A percentile compares a stretch with the other conserved stretches of the same genome.
Conservation (phyloP, 2,888 invertebrate genomes). For the Hipparchia semele region DNA sequence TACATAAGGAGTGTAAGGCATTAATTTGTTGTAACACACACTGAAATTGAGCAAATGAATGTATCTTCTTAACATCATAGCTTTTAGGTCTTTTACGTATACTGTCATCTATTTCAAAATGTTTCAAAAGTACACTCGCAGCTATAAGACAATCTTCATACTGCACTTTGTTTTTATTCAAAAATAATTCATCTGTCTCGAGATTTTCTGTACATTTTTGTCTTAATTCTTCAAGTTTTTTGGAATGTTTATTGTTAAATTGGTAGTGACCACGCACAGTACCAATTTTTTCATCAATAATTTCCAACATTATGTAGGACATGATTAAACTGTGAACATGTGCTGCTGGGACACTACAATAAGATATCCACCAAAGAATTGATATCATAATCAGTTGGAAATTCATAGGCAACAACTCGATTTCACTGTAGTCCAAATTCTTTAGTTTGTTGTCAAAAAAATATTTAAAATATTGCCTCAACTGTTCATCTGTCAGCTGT, state of each 20-base stretch:
- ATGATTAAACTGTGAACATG: constrained; percentile 84
- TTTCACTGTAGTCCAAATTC: constrained; percentile 54
- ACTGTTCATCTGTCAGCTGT: constrained; percentile 56
- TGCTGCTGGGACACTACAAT: constrained; percentile 65
- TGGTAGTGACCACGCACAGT: constrained; percentile 72
- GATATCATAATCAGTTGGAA: constrained; percentile 84
- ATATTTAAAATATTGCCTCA: constrained; percentile 68
- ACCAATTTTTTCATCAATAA: constrained; percentile 83
- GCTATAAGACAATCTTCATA: constrained; percentile 83
- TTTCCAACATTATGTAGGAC: constrained; percentile 81
- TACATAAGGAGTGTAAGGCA: constrained; percentile 86
- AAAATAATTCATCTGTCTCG: constrained; percentile 53
- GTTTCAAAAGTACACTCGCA: constrained; percentile 81
- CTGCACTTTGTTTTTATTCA: constrained; percentile 78
- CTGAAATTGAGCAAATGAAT: constrained; percentile 86
- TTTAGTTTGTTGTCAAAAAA: constrained; percentile 74
- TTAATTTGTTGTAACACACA: constrained; percentile 83
- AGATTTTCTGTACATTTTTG: constrained; percentile 39
- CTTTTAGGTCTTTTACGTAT: constrained; percentile 78
- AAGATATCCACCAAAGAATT: constrained; percentile 83
- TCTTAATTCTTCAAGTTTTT: constrained; percentile 62
- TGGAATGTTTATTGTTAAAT: constrained; percentile 74
- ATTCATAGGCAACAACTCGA: constrained; percentile 77
- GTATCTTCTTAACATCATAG: constrained; percentile 83
- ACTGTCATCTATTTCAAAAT: constrained; percentile 83